Evolutionary conservation across 1,140 invertebrate genomes (phyloP).

Genomic region (Tribolium madens): DNA sequence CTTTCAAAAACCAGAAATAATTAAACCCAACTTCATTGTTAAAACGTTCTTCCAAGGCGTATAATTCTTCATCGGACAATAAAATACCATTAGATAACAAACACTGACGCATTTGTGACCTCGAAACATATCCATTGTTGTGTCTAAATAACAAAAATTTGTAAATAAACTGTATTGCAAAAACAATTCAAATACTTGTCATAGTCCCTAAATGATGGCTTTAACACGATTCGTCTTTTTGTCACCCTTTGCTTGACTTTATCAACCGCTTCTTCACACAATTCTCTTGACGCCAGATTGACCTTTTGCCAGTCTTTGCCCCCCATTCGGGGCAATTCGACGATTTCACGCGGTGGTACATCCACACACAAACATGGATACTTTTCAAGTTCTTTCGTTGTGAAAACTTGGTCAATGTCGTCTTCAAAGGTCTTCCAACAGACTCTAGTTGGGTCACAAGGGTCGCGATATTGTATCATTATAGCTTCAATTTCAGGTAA

Average conservation of each 20-base stretch:
- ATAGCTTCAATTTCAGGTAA: constrained; percentile 71
- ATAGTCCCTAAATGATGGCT: constrained; percentile 75
- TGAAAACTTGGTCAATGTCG: constrained; percentile 78
- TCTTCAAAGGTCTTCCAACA: constrained; percentile 80
- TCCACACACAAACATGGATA: constrained; percentile 68
- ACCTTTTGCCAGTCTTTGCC: constrained; percentile 67
- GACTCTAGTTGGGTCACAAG: constrained; percentile 72
- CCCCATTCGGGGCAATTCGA: constrained; percentile 66
- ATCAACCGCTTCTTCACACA: constrained; percentile 69
- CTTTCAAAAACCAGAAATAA: constrained; percentile 75
- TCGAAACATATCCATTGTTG: constrained; percentile 77
- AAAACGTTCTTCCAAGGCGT: constrained; percentile 75
- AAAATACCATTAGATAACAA: constrained; percentile 74
- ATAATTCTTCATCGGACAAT: constrained; percentile 73
- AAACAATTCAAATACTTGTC: constrained; percentile 70
- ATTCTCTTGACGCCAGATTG: constrained; percentile 62
- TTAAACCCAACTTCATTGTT: constrained; percentile 78
- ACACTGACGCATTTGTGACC: constrained; percentile 75
- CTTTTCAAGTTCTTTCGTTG: constrained; percentile 75
- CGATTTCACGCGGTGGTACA: constrained; percentile 66
- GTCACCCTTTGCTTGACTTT: constrained; percentile 68
- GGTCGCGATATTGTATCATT: constrained; percentile 73
- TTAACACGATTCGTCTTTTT: constrained; percentile 70
- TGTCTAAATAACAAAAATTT: constrained; percentile 64
- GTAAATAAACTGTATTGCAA: neutral